These are phyloP conservation scores for Salmo trutta DNA, from an alignment of 2,797 vertebrate species.

Conservation along the genomic window DNA sequence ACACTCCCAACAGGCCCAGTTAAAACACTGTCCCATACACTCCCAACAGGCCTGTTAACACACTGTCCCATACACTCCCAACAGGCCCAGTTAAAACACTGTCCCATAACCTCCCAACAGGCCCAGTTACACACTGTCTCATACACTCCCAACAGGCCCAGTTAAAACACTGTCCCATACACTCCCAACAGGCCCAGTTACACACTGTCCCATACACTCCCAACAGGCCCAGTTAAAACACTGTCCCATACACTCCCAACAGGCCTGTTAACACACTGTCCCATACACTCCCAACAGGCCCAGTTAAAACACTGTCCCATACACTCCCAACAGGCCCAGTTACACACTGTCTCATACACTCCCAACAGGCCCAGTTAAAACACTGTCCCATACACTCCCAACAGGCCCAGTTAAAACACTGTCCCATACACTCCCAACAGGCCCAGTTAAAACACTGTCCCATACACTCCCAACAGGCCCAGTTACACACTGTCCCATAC, in stretches of 20 bases:
- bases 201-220: constrained; percentile 15
- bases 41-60: no score
- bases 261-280: constrained; percentile 17
- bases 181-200: constrained; percentile 14
- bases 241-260: constrained; percentile 21
- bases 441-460: not conserved
- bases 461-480: constrained; percentile 14
- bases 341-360: not conserved
- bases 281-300: constrained; percentile 16
- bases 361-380: constrained; percentile 22
- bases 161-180: not conserved
- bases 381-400: constrained; percentile 22
- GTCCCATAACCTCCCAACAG: no score
- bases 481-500: constrained; percentile 12
- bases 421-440: constrained; percentile 18
- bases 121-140: no score
- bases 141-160: no score
- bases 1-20: no score
- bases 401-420: not conserved
- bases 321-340: constrained; percentile 12
- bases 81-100: no score
- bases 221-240: not conserved
- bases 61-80: no score
- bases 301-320: not conserved
- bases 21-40: no score